Evolutionary conservation across 2,113 vertebrate genomes (phyloP).

Genomic region (Setophaga coronata): DNA sequence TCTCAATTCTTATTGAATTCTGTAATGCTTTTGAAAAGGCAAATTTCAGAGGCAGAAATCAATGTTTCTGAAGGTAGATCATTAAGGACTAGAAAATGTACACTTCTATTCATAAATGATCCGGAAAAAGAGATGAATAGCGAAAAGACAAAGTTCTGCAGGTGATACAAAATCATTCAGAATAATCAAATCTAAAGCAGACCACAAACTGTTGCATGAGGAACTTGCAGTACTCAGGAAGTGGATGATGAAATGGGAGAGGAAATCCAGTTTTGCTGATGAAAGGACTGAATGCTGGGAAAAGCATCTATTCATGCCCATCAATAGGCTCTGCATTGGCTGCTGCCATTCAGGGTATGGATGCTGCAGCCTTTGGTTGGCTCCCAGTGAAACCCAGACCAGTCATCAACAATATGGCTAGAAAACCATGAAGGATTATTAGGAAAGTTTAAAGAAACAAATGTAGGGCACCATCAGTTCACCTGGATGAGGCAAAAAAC

Average conservation of each 20-base stretch:
- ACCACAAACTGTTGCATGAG: background rate
- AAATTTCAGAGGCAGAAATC: constrained; percentile 49
- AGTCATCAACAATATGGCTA: background rate
- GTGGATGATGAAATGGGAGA: background rate
- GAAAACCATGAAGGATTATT: background rate
- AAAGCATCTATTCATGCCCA: background rate
- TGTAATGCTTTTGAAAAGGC: background rate
- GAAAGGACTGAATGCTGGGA: background rate
- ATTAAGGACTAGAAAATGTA: constrained; percentile 50
- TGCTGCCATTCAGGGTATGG: background rate
- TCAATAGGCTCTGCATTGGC: background rate
- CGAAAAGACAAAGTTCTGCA: constrained; percentile 49
- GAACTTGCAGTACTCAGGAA: background rate
- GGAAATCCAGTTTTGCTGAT: background rate
- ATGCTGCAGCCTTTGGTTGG: background rate
- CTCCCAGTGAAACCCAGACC: background rate
- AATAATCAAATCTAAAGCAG: constrained; percentile 36
- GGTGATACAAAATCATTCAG: constrained; percentile 17
- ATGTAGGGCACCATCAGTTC: background rate
- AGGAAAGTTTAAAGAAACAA: background rate
- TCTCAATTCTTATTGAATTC: constrained; percentile 5
- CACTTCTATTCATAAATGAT: constrained; percentile 46
- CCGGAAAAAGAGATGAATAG: constrained; percentile 52
- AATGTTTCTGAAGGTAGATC: constrained; percentile 14
- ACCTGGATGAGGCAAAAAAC: background rate